Evolutionary conservation across 2,797 vertebrate species (phyloP).

Genomic region (Cyprinella venusta): DNA sequence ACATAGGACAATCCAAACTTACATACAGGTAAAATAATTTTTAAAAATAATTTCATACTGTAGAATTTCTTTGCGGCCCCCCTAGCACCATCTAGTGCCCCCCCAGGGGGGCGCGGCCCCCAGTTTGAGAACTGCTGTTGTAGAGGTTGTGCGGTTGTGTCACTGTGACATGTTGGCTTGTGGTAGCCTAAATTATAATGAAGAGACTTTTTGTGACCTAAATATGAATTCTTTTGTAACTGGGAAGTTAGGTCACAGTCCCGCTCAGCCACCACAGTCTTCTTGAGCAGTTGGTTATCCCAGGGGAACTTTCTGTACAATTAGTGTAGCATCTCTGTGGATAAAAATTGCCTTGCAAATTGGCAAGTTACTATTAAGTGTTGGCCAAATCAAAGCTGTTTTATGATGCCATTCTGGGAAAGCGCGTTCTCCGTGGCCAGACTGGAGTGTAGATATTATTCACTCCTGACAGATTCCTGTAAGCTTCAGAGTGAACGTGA

Average conservation of each 20-base stretch:
- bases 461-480: slow-evolving; percentile 49
- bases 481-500: slow-evolving; percentile 38
- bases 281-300: not conserved
- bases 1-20: no score
- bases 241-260: not conserved
- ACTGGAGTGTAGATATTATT: slow-evolving; percentile 46
- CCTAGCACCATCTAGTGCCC: no score
- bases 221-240: not conserved
- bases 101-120: no score
- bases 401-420: slow-evolving; percentile 33
- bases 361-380: not conserved
- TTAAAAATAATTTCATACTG: no score
- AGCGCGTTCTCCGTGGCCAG: slow-evolving; percentile 21
- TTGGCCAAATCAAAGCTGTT: slow-evolving; percentile 1
- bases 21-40: no score
- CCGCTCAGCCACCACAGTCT: not conserved
- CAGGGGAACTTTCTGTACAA: not conserved
- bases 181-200: not conserved
- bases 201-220: not conserved
- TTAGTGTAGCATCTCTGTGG: slow-evolving; percentile 2
- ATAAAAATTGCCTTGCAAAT: not conserved
- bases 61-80: no score
- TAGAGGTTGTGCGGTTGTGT: no score
- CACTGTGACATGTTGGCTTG: not conserved
- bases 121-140: no score